Evolutionary conservation across 2,888 invertebrate species (phyloP), one percentile per base, ranked within the genome.

Genomic region (Epicampocera succincta): DNA sequence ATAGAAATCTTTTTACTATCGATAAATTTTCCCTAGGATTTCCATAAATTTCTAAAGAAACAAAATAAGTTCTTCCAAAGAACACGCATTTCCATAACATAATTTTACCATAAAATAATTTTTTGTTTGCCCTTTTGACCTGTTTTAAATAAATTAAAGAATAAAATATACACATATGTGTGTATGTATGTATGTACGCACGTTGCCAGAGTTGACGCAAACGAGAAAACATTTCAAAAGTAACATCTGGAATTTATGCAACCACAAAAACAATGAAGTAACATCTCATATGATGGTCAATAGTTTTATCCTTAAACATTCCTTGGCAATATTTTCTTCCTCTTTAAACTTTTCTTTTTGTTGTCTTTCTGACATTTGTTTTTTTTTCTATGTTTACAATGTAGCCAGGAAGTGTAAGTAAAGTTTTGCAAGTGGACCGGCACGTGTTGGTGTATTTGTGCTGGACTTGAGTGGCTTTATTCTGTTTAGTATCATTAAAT

Each of bases 401-500:
- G 29, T 13, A 56, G 54, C 54, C 52, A 29, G 15, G 25, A 79
- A 44, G 33, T 58, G 40, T 63, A 50, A 48, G 48, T 50, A 21
- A 50, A 65, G 0, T 3, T 25, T 2, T 25, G 25, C 25, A 25
- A 25, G 2, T 25, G 25, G 5, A 9, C 33, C 8, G 5, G 33
- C 8, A 33, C 8, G 33, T 65, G n/a, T 74, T 44, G 44, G 21
- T 17, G 17, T 25, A 48, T 74, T 38, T 29, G 21, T 50, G 48
- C 58, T 48, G 50, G 40, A 60, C 44, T 68, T 68, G 68, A 68
- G 75, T 66, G 72, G 63, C 63, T 69, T 54, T 77, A 52, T 63
- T 73, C 69, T 52, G 63, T 76, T 80, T 72, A 65, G 68, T 52
- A 42, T 72, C 76, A 69, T 82, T 77, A 77, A 69, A 82, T 74